Conservation (phyloP, 2,888 invertebrate genomes). For the Camponotus fellah region DNA sequence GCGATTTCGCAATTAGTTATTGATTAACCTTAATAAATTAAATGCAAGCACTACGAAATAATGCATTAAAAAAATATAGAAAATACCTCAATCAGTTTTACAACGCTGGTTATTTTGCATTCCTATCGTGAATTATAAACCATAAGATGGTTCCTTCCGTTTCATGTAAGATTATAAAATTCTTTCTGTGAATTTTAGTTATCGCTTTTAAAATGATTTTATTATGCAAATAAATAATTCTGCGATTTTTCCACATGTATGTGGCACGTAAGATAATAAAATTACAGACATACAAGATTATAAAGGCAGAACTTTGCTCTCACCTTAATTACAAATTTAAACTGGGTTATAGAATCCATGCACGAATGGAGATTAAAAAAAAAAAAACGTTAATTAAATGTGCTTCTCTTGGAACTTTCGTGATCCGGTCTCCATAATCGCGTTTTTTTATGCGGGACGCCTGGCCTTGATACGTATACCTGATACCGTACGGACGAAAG, state of each 20-base stretch:
- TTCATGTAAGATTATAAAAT: neutral
- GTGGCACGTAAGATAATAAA: neutral
- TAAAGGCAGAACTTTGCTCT: neutral
- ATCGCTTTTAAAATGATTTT: neutral
- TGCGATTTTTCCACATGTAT: neutral
- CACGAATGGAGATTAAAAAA: neutral
- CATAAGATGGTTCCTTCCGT: neutral
- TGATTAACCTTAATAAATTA: slow-evolving; percentile 2
- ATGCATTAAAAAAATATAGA: neutral
- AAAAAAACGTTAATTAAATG: neutral
- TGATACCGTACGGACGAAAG: slow-evolving; percentile 30
- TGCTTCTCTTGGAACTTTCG: neutral
- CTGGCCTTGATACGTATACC: slow-evolving; percentile 24
- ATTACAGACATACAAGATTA: slow-evolving; percentile 14
- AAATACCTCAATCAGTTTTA: neutral
- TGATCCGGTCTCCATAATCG: slow-evolving; percentile 23
- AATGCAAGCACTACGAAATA: neutral
- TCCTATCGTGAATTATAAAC: neutral
- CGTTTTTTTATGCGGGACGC: slow-evolving; percentile 25
- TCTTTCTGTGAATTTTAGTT: neutral
- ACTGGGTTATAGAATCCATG: neutral
- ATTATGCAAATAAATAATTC: neutral
- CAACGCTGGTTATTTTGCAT: neutral
- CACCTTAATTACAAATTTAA: neutral
- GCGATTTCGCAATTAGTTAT: neutral